Evolutionary conservation across 2,888 invertebrate genomes (phyloP).

Genomic region (Phania funesta): DNA sequence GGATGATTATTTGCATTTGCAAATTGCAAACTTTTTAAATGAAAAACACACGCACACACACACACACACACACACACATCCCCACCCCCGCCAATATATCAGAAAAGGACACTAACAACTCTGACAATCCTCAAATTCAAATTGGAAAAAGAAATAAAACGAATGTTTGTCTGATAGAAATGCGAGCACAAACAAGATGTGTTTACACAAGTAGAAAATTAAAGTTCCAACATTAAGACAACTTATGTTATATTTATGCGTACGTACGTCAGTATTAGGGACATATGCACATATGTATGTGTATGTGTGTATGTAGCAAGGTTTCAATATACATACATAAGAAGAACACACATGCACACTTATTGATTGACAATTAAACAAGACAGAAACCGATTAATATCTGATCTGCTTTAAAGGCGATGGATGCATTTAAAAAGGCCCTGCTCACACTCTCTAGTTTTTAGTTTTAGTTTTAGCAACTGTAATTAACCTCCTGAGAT

Average conservation of each 20-base stretch:
- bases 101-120: constrained; percentile 48
- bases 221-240: constrained; percentile 57
- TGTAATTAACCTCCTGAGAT: no score
- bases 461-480: no score
- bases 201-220: constrained; percentile 68
- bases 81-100: no score
- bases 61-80: no score
- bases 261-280: not conserved
- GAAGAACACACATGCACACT: not conserved
- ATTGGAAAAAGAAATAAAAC: constrained; percentile 30
- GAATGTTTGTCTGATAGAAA: constrained; percentile 43
- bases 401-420: no score
- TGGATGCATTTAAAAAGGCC: no score
- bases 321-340: not conserved
- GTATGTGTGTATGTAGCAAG: not conserved
- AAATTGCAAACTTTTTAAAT: constrained; percentile 57
- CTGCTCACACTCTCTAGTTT: no score
- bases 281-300: not conserved
- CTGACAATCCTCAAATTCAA: constrained; percentile 50
- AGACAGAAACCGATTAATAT: not conserved
- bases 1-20: constrained; percentile 63
- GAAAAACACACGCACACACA: not conserved
- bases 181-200: constrained; percentile 49
- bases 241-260: constrained; percentile 12
- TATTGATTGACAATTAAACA: not conserved